Evolutionary conservation across 1,140 invertebrate species (phyloP), one percentile per base, ranked within the genome.

Genomic region (Portunus trituberculatus): DNA sequence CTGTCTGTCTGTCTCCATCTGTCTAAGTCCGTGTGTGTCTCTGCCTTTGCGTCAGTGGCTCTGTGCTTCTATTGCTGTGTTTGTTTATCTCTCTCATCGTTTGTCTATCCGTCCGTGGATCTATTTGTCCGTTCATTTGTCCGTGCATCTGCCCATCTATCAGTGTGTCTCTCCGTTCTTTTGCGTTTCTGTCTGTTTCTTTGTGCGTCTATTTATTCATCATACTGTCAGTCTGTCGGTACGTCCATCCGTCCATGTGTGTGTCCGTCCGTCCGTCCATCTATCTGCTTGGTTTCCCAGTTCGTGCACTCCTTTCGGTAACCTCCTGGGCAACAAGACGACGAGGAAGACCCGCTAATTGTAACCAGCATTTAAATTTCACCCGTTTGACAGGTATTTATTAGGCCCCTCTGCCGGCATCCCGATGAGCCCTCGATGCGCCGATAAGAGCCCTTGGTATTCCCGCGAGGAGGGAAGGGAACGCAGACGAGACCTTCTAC

Each of bases 321-420:
- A 59, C 67, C 20, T 16, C 67, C 25, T 2, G 12, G 12, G 4
- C 67, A 8, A 20, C 67, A 8, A 25, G 8, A 76, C 67, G 67
- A 76, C 52, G 6, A 25, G 67, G 67, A 76, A 76, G 67, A 76
- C 25, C 67, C 67, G 67, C 67, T 76, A 76, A 76, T 76, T 76
- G 67, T 76, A 76, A 76, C 20, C 67, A 76, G 67, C 67, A 76
- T 76, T 76, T 76, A 76, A 76, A 76, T 76, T 76, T 76, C 67
- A 76, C 67, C 67, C 67, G 67, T 76, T 76, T 76, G 67, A 76
- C 67, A 76, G 67, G 67, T 76, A 76, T 76, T 76, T 76, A 76
- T 76, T 76, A 76, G 67, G 6, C 20, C 67, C 20, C 67, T 76
- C 67, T 0, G 25, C 67, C 67, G 25, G 67, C 67, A 25, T 76